A percentile compares a stretch with the other conserved stretches of the same genome.
Evolutionary conservation across 37 sponge, comb jelly and placozoan genomes (phyloP).

Genomic region (Spongilla lacustris): DNA sequence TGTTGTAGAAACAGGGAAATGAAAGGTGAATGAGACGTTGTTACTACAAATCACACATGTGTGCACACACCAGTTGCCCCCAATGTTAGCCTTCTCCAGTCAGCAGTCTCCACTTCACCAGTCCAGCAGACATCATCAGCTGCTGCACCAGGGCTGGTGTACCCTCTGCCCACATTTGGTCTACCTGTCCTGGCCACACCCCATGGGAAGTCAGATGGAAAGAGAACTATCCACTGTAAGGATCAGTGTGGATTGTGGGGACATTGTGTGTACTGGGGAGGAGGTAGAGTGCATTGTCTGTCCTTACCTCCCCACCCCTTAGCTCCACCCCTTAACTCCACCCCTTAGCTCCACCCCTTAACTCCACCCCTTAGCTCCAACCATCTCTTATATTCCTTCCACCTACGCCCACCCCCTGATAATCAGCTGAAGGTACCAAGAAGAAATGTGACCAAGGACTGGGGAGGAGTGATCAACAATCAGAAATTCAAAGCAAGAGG

Average conservation of each 20-base stretch:
- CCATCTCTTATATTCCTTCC: too few relatives aligned
- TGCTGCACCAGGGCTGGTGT: constrained; percentile 5
- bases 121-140: not conserved
- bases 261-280: not conserved
- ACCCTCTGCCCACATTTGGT: constrained; percentile 14
- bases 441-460: not conserved
- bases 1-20: too few relatives aligned
- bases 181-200: not conserved
- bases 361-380: too few relatives aligned
- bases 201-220: not conserved
- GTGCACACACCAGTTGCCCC: not conserved
- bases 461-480: not conserved
- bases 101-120: not conserved
- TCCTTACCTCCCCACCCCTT: too few relatives aligned
- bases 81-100: constrained; percentile 10
- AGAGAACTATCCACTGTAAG: not conserved
- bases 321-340: too few relatives aligned
- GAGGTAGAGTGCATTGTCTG: too few relatives aligned
- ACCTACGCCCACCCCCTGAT: too few relatives aligned
- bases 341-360: too few relatives aligned
- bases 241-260: too few relatives aligned
- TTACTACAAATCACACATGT: not conserved
- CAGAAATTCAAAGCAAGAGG: not conserved
- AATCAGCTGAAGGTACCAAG: not conserved
- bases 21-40: too few relatives aligned